Base-by-base conservation (phyloP, 1,140 invertebrate genomes). In the Microplitis mediator region DNA sequence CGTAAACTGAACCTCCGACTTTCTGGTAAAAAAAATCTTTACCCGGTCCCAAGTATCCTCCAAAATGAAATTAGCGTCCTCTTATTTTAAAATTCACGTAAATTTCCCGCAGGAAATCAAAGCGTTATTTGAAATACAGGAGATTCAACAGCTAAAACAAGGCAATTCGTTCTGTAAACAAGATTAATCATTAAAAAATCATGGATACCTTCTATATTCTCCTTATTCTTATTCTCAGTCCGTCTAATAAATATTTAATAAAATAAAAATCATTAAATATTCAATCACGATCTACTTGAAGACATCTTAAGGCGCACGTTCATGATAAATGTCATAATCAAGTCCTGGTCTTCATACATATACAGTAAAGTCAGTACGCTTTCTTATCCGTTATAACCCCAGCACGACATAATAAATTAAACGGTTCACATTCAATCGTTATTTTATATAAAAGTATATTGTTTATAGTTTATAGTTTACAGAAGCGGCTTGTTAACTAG, bases 241-340 rank as follows among this genome's bases (percentile, higher is more conserved):
- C 39, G 4, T 45, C 39, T 9, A 6, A 45, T 45, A 45, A 45
- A 45, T 45, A 9, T 45, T 45, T 45, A 9, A 45, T 45, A 9
- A 45, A 45, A 45, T 9, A 45, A 45, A 45, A 45, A 45, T 9
- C 4, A 6, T 45, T 9, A 45, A 45, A 45, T 45, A 45, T 45
- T 45, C 39, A 45, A 36, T n/a, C 36, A 23, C 56, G 45, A 45
- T 58, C 36, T n/a, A 63, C 34, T 35, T 63, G 36, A 45, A 45
- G 39, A 45, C 39, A 45, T 45, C 39, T 45, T 9, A 45, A 11
- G 39, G 5, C 36, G 16, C 16, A 65, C 16, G 45, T 14, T 65
- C 63, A 50, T 65, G 63, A 65, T 65, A 65, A 65, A 65, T 65
- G 63, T 65, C 63, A 65, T 65, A 65, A 65, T 65, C 36, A 65